Base-by-base conservation (phyloP, 2,888 invertebrate genomes). In the Macrosiphum euphorbiae region DNA sequence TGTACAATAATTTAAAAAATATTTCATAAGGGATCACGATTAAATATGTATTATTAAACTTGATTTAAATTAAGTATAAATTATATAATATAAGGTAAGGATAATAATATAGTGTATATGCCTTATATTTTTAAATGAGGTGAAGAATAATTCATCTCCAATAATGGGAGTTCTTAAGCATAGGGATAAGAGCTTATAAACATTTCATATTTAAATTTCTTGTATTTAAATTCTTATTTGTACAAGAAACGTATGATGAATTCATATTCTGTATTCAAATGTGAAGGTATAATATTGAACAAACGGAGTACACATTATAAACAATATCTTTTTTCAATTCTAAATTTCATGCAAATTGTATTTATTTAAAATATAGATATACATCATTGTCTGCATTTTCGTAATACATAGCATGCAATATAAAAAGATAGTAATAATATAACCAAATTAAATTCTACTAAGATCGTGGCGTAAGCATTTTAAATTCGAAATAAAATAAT, bases 261-360 rank as follows among this genome's bases (percentile, higher is more conserved):
- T 78, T 78, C 78, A 78, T 78, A 78, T 78, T 78, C 35, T 78
- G 20, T 20, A 78, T 78, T 35, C 8, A 78, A 78, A 35, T 35
- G 2, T 78, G 2, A 20, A 35, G 35, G 78, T 41, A 55, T 41
- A 13, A 88, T 28, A 50, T 41, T 26, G 41, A 88, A 88, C 55
- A 28, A 55, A 58, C 11, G 13, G 20, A 55, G 26, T 28, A 58
- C 24, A 88, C 35, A 78, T 78, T 55, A 55, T 58, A 41, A 88
- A 58, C 41, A 88, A 88, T 88, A 41, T 55, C 4, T 28, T 28
- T 35, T 88, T 41, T 88, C 55, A 41, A 88, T 88, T 88, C 52
- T 50, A 28, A 88, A 88, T 52, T 88, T 3, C n/a, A 35, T 44
- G 16, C n/a, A 78, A 88, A 88, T 52, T 35, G 24, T 88, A 52